Percentiles rank a stretch among this genome's conserved stretches.
phyloP scores from a whole-genome alignment of 2,797 vertebrate genomes.

The Dendrocincla fuliginosa region DNA sequence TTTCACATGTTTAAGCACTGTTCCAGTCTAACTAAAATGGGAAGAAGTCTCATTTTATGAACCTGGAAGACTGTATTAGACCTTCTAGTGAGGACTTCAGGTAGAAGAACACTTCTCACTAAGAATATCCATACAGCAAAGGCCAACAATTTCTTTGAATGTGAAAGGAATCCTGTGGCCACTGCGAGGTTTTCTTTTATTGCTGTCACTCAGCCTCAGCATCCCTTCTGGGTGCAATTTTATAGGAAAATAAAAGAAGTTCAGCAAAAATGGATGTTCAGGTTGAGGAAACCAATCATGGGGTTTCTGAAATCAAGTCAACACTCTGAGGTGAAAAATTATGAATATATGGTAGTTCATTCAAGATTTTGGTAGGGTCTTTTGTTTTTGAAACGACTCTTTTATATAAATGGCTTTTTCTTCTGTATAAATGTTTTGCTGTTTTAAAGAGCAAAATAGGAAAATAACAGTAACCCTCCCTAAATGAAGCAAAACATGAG shows the following conservation, averaged over 20 bases:
- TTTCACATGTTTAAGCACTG: neutral
- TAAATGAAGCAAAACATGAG: neutral
- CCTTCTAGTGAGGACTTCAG: neutral
- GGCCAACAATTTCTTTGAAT: neutral
- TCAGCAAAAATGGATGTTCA: neutral
- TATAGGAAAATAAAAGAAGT: neutral
- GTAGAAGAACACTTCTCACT: neutral
- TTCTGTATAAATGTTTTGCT: neutral
- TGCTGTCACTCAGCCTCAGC: neutral
- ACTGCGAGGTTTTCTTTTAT: neutral
- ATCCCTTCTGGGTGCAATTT: neutral
- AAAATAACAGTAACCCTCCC: neutral
- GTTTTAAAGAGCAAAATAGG: neutral
- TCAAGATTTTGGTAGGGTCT: neutral
- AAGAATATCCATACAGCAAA: neutral
- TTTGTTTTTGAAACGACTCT: neutral
- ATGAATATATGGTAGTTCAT: neutral
- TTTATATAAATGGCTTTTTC: neutral
- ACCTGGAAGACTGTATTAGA: neutral
- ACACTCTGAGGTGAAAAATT: neutral
- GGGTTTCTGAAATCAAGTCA: neutral
- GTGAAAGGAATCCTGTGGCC: neutral
- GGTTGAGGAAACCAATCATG: neutral
- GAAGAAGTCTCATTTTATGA: neutral
- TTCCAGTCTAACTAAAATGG: neutral